Conservation (phyloP, 1,140 invertebrate genomes). For the Eciton burchellii region DNA sequence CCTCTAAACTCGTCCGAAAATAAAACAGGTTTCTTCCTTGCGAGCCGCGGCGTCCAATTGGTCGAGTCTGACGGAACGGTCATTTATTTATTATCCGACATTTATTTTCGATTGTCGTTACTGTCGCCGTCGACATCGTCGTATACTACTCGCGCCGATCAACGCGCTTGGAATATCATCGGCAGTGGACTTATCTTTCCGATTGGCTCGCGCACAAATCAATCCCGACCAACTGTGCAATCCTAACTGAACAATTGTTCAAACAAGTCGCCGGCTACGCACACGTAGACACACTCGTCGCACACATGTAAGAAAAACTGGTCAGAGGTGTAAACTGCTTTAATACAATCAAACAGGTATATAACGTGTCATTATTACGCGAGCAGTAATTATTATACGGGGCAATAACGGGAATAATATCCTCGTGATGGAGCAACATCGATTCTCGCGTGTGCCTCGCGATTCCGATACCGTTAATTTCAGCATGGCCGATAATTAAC, state of each 20-base stretch:
- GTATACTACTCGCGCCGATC: not conserved
- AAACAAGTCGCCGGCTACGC: constrained; percentile 69
- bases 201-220: constrained; percentile 17
- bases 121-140: constrained; percentile 16
- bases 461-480: too few relatives aligned
- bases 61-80: constrained; percentile 60
- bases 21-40: constrained; percentile 81
- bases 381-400: too few relatives aligned
- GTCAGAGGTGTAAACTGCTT: not conserved
- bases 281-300: not conserved
- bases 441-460: not conserved
- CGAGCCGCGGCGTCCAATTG: constrained; percentile 66
- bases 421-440: not conserved
- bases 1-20: constrained; percentile 81
- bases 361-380: not conserved
- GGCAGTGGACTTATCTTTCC: not conserved
- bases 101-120: constrained; percentile 56
- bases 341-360: too few relatives aligned
- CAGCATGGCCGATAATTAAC: too few relatives aligned
- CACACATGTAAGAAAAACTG: constrained; percentile 4
- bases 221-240: constrained; percentile 71
- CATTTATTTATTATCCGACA: constrained; percentile 56
- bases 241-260: constrained; percentile 72
- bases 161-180: constrained; percentile 3
- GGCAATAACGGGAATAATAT: not conserved